Evolutionary conservation across 2,113 vertebrate species (phyloP).

Genomic region (Percina caprodes): DNA sequence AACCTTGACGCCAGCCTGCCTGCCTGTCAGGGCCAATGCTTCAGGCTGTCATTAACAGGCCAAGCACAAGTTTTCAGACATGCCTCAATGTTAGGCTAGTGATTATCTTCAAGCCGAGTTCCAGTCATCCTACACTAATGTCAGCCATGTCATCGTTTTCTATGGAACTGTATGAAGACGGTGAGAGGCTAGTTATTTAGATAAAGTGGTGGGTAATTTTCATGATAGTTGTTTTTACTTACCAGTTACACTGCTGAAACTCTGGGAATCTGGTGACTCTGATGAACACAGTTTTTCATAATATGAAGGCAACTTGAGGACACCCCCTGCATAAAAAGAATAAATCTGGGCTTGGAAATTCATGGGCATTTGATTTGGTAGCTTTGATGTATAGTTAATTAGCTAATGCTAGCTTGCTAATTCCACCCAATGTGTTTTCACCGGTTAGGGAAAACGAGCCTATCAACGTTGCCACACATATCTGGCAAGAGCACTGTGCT

Average conservation of each 20-base stretch:
- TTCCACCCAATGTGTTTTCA: too few species aligned
- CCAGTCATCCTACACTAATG: neutral
- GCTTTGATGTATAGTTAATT: too few species aligned
- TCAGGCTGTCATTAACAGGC: slow-evolving; percentile 47
- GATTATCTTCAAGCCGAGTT: slow-evolving; percentile 29
- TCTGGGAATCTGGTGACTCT: neutral
- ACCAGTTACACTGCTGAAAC: neutral
- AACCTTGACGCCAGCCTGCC: slow-evolving; percentile 61
- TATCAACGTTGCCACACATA: too few species aligned
- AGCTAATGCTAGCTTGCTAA: too few species aligned
- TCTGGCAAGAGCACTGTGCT: too few species aligned
- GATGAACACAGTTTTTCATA: neutral
- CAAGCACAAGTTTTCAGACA: slow-evolving; percentile 30
- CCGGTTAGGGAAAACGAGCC: too few species aligned
- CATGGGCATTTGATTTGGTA: too few species aligned
- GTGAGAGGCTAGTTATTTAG: neutral
- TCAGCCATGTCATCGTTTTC: slow-evolving; percentile 17
- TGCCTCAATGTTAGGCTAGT: slow-evolving; percentile 41
- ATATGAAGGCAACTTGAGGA: neutral
- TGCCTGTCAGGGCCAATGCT: slow-evolving; percentile 49
- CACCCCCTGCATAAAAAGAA: neutral
- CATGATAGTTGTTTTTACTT: neutral
- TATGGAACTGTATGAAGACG: neutral
- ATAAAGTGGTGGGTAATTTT: neutral
- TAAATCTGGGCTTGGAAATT: too few species aligned